These are phyloP conservation scores for Pelmatolapia mariae DNA, from an alignment of 2,113 vertebrate genomes.

Conservation along the genomic window DNA sequence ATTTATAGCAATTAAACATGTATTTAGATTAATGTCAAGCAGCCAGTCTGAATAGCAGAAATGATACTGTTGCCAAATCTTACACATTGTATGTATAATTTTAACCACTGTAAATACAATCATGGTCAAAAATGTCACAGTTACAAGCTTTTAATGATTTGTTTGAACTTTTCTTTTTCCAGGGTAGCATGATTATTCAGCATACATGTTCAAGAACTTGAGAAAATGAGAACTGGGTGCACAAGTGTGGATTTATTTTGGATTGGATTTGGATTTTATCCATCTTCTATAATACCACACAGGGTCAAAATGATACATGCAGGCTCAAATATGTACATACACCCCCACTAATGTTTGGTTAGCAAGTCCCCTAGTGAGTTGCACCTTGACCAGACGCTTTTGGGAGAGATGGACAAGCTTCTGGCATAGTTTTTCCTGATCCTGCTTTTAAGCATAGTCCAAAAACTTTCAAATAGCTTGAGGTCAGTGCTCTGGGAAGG, in stretches of 20 bases:
- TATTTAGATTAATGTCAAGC: background rate
- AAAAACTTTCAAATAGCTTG: background rate
- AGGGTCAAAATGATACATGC: background rate
- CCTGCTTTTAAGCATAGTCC: background rate
- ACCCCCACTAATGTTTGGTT: background rate
- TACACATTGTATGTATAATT: conserved; percentile 1
- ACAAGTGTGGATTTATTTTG: background rate
- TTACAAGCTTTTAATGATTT: background rate
- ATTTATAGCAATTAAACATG: background rate
- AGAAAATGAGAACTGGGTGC: background rate
- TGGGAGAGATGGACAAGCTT: background rate
- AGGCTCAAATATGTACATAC: background rate
- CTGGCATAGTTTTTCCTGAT: background rate
- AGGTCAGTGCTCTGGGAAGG: background rate
- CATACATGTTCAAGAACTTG: background rate
- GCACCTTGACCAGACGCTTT: background rate
- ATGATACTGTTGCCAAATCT: conserved; percentile 1
- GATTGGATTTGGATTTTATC: background rate
- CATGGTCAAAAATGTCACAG: background rate
- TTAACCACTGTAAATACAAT: background rate
- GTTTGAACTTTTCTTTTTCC: background rate
- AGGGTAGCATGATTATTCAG: background rate
- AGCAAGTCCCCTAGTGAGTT: background rate
- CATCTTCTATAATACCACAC: background rate
- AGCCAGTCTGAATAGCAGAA: background rate